Conservation (phyloP, 2,888 invertebrate species). For the Dicroscelio sp. region DNA sequence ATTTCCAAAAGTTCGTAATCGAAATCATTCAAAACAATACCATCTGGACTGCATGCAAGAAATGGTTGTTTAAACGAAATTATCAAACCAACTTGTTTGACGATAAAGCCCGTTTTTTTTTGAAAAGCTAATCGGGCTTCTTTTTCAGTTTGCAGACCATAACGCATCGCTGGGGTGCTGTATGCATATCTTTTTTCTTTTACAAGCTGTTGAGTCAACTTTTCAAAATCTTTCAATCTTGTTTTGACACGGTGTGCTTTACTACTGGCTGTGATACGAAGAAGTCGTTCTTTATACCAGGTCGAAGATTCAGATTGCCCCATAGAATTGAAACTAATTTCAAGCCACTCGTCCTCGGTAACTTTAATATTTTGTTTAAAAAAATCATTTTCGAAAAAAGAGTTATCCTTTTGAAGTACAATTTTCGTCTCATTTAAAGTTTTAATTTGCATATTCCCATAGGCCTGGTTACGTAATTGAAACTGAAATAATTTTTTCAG, state of each 20-base stretch:
- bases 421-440: not conserved
- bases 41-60: constrained; percentile 52
- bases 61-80: constrained; percentile 32
- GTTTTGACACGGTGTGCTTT: constrained; percentile 55
- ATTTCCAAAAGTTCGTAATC: constrained; percentile 68
- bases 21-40: constrained; percentile 53
- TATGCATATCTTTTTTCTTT: constrained; percentile 11
- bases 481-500: constrained; percentile 42
- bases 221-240: not conserved
- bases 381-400: constrained; percentile 44
- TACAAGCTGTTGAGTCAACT: not conserved
- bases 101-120: not conserved
- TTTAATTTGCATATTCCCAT: constrained; percentile 24
- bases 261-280: constrained; percentile 40
- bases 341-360: constrained; percentile 31
- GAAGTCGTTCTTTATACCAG: constrained; percentile 34
- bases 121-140: constrained; percentile 10
- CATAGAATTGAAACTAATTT: constrained; percentile 42
- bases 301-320: constrained; percentile 17
- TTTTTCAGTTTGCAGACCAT: constrained; percentile 50
- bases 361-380: constrained; percentile 36
- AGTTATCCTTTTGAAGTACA: constrained; percentile 24
- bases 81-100: constrained; percentile 47
- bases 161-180: constrained; percentile 29
- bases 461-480: constrained; percentile 4